Evolutionary conservation across 2,888 invertebrate species (phyloP).

Genomic region (Thymelicus lineola): DNA sequence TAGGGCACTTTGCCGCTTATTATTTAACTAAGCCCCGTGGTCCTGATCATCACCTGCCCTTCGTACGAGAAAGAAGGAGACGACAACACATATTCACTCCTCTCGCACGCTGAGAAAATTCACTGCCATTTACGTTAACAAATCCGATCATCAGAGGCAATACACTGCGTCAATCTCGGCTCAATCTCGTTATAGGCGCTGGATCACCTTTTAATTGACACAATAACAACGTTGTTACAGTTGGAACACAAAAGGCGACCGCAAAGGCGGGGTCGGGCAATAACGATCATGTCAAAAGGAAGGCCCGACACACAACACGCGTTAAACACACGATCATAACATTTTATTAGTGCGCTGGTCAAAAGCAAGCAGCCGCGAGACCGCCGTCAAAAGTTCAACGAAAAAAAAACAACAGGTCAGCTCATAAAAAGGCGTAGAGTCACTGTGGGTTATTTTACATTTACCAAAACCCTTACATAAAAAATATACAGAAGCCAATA

Average conservation of each 20-base stretch:
- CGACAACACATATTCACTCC: conserved; percentile 50
- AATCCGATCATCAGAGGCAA: conserved; percentile 53
- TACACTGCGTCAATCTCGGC: conserved; percentile 63
- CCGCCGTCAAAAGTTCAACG: conserved; percentile 77
- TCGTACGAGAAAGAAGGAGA: conserved; percentile 58
- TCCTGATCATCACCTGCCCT: conserved; percentile 69
- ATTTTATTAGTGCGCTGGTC: conserved; percentile 84
- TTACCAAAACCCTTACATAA: conserved; percentile 37
- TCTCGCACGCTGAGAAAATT: conserved; percentile 44
- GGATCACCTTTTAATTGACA: conserved; percentile 79
- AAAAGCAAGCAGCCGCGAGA: conserved; percentile 83
- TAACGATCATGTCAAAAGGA: conserved; percentile 84
- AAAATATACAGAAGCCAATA: conserved; percentile 35
- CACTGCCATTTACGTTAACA: conserved; percentile 59
- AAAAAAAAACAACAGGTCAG: conserved; percentile 81
- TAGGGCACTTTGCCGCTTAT: conserved; percentile 75
- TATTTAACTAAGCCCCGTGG: conserved; percentile 80
- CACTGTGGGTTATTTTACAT: conserved; percentile 59
- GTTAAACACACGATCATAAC: conserved; percentile 85
- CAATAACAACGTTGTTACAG: conserved; percentile 80
- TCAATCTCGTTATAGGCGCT: conserved; percentile 68
- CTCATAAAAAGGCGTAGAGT: conserved; percentile 79
- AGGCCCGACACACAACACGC: conserved; percentile 82
- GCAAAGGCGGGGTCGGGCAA: conserved; percentile 77
- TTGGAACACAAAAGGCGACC: conserved; percentile 78